phyloP scores from a whole-genome alignment of 2,888 invertebrate species.

The Pterostichus madidus region DNA sequence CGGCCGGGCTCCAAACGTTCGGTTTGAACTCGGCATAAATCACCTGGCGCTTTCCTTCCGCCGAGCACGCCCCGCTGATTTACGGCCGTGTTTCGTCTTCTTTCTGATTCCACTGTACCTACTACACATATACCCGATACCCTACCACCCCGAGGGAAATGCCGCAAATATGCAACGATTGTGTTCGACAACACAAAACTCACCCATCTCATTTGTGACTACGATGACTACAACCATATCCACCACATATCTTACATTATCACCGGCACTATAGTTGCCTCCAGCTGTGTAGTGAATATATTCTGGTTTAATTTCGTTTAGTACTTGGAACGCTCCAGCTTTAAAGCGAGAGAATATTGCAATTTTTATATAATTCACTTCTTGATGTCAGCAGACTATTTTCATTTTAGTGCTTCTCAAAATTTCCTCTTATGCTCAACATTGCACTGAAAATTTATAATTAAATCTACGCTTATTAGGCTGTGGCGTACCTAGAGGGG shows the following conservation, averaged over 20 bases:
- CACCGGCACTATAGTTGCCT: no score
- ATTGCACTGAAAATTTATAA: no score
- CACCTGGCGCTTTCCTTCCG: conserved; percentile 67
- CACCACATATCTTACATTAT: not conserved
- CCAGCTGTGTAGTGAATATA: no score
- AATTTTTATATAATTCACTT: conserved; percentile 27
- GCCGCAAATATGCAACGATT: conserved; percentile 12
- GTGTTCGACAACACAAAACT: conserved; percentile 38
- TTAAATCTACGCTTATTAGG: no score
- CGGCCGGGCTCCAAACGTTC: conserved; percentile 34
- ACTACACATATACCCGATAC: conserved; percentile 19
- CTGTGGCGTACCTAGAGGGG: no score
- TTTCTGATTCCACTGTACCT: conserved; percentile 57
- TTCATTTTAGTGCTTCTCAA: conserved; percentile 1
- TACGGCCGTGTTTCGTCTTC: conserved; percentile 67
- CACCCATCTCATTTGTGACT: conserved; percentile 22
- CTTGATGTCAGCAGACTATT: not conserved
- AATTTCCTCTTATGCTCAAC: not conserved
- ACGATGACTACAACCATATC: not conserved
- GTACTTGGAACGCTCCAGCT: not conserved
- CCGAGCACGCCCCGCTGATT: conserved; percentile 67
- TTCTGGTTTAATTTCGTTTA: not conserved
- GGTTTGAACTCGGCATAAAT: conserved; percentile 68
- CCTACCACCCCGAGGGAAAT: not conserved
- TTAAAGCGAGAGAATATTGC: conserved; percentile 23